Conservation (phyloP, 2,888 invertebrate genomes). For the Bembecia ichneumoniformis region DNA sequence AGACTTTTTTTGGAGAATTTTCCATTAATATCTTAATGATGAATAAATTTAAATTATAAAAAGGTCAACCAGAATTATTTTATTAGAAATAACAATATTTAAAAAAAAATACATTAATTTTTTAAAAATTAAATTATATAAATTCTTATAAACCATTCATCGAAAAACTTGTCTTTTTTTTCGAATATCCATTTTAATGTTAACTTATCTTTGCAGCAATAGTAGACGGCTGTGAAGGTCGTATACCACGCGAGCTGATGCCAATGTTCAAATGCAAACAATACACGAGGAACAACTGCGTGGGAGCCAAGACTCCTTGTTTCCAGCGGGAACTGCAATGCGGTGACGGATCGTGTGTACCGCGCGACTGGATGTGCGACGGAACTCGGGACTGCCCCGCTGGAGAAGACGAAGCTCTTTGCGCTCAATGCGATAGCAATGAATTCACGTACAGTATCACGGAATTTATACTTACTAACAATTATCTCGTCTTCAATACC, state of each 20-base stretch:
- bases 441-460: constrained; percentile 43
- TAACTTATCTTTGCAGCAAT: constrained; percentile 54
- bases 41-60: too few species aligned
- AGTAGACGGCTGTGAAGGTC: constrained; percentile 73
- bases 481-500: not conserved
- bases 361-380: constrained; percentile 76
- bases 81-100: too few species aligned
- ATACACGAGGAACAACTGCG: constrained; percentile 74
- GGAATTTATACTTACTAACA: not conserved
- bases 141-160: too few species aligned
- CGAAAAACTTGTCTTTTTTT: too few species aligned
- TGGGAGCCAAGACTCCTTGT: constrained; percentile 62
- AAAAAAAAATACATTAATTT: too few species aligned
- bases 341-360: constrained; percentile 73
- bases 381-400: constrained; percentile 73
- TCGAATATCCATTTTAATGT: too few species aligned
- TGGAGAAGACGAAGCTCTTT: constrained; percentile 75
- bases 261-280: constrained; percentile 74
- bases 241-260: constrained; percentile 70
- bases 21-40: too few species aligned
- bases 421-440: constrained; percentile 41
- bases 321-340: constrained; percentile 70
- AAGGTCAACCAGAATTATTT: too few species aligned
- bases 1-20: too few species aligned
- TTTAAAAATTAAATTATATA: too few species aligned